phyloP scores from a whole-genome alignment of 2,797 vertebrate genomes.

The Pangasius larnaudii region DNA sequence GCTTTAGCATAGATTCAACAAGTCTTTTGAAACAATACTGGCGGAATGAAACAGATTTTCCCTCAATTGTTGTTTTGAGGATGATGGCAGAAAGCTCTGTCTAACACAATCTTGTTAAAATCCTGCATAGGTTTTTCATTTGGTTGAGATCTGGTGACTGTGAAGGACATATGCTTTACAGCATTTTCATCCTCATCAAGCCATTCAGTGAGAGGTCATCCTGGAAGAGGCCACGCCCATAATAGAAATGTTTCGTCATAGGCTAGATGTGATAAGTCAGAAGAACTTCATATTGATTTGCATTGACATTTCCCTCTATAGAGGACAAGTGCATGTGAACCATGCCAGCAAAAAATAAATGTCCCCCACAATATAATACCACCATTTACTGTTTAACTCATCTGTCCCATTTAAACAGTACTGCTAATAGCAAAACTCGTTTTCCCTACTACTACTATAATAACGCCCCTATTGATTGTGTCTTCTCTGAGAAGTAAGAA shows the following conservation, averaged over 20 bases:
- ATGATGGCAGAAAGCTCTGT: neutral
- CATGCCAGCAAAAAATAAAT: neutral
- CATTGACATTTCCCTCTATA: neutral
- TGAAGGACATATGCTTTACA: neutral
- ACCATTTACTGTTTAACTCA: neutral
- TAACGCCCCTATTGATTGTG: neutral
- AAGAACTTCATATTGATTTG: neutral
- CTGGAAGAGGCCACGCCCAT: neutral
- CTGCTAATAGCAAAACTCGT: neutral
- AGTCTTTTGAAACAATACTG: neutral
- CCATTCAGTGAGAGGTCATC: neutral
- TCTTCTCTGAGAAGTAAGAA: slow-evolving; percentile 45
- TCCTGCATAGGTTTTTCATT: neutral
- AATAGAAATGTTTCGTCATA: neutral
- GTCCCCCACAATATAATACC: neutral
- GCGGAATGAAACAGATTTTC: neutral
- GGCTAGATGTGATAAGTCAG: neutral
- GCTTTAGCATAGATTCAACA: neutral
- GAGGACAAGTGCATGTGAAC: neutral
- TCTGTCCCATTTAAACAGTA: neutral
- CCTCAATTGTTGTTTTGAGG: neutral
- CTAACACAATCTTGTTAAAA: neutral
- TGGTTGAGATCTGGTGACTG: neutral
- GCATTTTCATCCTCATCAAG: neutral
- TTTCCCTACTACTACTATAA: neutral